These are phyloP conservation scores for Thunnus maccoyii DNA, from an alignment of 2,113 vertebrate genomes.

Conservation along the genomic window DNA sequence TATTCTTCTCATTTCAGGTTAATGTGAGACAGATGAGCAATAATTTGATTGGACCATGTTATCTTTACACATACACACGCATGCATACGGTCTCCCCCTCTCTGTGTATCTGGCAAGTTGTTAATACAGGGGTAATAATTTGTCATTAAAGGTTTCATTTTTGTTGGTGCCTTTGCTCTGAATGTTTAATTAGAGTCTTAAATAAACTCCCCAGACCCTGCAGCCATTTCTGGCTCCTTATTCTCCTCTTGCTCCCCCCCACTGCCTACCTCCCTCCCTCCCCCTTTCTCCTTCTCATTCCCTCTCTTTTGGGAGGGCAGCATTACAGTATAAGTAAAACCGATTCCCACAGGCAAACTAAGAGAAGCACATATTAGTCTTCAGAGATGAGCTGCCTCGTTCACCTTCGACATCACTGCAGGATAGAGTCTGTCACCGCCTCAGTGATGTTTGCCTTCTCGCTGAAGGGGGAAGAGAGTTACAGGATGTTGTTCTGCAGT, in stretches of 20 bases:
- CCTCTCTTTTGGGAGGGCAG: constrained; percentile 82
- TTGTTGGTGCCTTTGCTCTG: constrained; percentile 87
- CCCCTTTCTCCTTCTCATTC: constrained; percentile 70
- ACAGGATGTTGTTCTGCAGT: constrained; percentile 32
- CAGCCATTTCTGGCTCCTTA: constrained; percentile 84
- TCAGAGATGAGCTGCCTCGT: constrained; percentile 78
- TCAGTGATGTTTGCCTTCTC: constrained; percentile 48
- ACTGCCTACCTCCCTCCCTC: constrained; percentile 77
- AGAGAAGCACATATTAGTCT: constrained; percentile 80
- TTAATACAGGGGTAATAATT: constrained; percentile 88
- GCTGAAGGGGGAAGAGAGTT: constrained; percentile 18
- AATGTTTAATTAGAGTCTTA: constrained; percentile 93
- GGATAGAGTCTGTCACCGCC: constrained; percentile 35
- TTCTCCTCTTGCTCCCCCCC: constrained; percentile 51
- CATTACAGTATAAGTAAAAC: constrained; percentile 74
- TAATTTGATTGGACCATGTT: constrained; percentile 14
- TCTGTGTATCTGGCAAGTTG: constrained; percentile 80
- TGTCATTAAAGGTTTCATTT: constrained; percentile 93
- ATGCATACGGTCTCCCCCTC: not conserved
- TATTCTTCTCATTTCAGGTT: constrained; percentile 4
- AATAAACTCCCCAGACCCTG: constrained; percentile 89
- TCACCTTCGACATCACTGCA: constrained; percentile 53
- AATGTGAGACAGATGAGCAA: constrained; percentile 9
- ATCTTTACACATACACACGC: not conserved
- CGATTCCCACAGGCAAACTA: constrained; percentile 88